These are phyloP conservation scores for Ornithorhynchus anatinus DNA, from an alignment of 2,113 vertebrate species.

Conservation along the genomic window DNA sequence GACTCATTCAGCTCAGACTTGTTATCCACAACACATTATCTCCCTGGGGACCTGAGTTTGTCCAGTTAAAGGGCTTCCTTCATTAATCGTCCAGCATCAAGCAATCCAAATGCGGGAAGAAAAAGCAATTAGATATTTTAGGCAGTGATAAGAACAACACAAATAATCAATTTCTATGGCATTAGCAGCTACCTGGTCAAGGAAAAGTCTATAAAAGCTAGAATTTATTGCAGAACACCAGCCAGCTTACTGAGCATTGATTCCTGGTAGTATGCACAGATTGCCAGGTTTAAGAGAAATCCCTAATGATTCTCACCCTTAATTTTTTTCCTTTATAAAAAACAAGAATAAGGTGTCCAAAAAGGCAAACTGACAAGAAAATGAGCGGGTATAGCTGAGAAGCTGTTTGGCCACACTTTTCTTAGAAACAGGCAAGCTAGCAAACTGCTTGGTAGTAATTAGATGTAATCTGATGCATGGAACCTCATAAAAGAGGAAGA, in stretches of 20 bases:
- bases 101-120: slow-evolving; percentile 62
- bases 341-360: slow-evolving; percentile 25
- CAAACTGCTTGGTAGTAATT: slow-evolving; percentile 49
- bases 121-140: slow-evolving; percentile 75
- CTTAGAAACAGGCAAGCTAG: slow-evolving; percentile 31
- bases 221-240: slow-evolving; percentile 64
- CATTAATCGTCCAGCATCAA: slow-evolving; percentile 60
- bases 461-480: slow-evolving; percentile 47
- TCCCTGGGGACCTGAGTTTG: slow-evolving; percentile 56
- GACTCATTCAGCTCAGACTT: slow-evolving; percentile 48
- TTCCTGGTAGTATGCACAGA: slow-evolving; percentile 51
- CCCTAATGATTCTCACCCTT: slow-evolving; percentile 55
- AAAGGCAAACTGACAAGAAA: slow-evolving; percentile 37
- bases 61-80: slow-evolving; percentile 58
- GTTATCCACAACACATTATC: slow-evolving; percentile 57
- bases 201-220: slow-evolving; percentile 67
- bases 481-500: slow-evolving; percentile 33
- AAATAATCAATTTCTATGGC: slow-evolving; percentile 70
- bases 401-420: slow-evolving; percentile 57
- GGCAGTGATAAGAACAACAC: slow-evolving; percentile 72
- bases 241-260: slow-evolving; percentile 54
- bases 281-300: slow-evolving; percentile 60
- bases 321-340: slow-evolving; percentile 37
- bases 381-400: slow-evolving; percentile 38
- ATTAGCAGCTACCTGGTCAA: slow-evolving; percentile 62